Evolutionary conservation across 2,797 vertebrate genomes (phyloP).

Genomic region (Urophycis tenuis): DNA sequence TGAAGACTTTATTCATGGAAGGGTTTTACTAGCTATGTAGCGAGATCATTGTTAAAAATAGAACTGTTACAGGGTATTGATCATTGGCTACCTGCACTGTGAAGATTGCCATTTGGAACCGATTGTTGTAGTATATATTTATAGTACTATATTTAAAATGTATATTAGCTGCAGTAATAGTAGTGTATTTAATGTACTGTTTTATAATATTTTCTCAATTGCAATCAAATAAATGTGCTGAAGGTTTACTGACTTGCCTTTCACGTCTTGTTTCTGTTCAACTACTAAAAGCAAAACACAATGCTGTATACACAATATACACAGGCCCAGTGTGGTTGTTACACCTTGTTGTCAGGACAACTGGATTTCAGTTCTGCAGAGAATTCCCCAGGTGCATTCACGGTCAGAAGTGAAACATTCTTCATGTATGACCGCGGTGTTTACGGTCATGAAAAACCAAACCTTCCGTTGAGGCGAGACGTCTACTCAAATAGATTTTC

Average conservation of each 20-base stretch:
- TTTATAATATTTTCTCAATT: not conserved
- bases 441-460: too few relatives aligned
- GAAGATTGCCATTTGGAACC: not conserved
- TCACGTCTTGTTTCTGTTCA: not conserved
- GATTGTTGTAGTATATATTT: not conserved
- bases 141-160: not conserved
- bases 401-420: too few relatives aligned
- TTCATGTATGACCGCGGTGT: too few relatives aligned
- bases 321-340: not conserved
- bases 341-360: too few relatives aligned
- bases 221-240: not conserved
- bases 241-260: not conserved
- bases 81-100: not conserved
- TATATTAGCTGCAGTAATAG: not conserved
- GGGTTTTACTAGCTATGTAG: not conserved
- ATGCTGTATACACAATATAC: too few relatives aligned
- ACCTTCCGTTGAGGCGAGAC: too few relatives aligned
- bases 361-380: too few relatives aligned
- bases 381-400: too few relatives aligned
- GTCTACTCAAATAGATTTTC: too few relatives aligned
- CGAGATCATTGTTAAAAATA: not conserved
- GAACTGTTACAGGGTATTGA: constrained; percentile 1
- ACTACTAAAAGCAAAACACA: too few relatives aligned
- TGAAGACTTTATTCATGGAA: not conserved
- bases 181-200: not conserved